Evolutionary conservation across 1,140 invertebrate genomes (phyloP).

Genomic region (Coelopa frigida): DNA sequence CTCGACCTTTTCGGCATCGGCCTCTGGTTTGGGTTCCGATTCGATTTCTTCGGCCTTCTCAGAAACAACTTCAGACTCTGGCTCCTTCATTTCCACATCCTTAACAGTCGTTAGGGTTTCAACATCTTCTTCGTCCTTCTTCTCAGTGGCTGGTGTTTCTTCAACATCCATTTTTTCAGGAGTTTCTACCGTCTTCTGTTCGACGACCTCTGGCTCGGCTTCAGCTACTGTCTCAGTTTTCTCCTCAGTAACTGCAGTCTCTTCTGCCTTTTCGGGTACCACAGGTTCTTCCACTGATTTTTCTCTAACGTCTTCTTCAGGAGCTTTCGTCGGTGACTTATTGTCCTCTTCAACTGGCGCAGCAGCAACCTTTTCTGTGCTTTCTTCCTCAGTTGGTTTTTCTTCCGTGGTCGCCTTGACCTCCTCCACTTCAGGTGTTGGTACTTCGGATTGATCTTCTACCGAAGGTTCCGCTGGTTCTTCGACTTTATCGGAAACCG

Average conservation of each 20-base stretch:
- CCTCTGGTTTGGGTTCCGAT: slow-evolving; percentile 11
- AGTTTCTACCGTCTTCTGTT: slow-evolving; percentile 25
- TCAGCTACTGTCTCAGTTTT: slow-evolving; percentile 14
- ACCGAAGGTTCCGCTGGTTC: slow-evolving; percentile 54
- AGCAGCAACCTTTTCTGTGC: slow-evolving; percentile 21
- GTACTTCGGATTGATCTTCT: slow-evolving; percentile 47
- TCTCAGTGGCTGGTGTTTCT: slow-evolving; percentile 42
- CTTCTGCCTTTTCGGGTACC: slow-evolving; percentile 18
- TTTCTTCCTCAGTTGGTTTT: slow-evolving; percentile 9
- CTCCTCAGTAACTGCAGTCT: slow-evolving; percentile 17
- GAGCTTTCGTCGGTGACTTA: slow-evolving; percentile 12
- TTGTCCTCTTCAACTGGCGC: slow-evolving; percentile 26
- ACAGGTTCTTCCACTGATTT: background rate
- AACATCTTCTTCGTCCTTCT: slow-evolving; percentile 18
- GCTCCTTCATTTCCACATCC: no score
- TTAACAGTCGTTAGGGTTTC: no score
- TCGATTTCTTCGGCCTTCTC: no score
- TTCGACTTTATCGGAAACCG: slow-evolving; percentile 51
- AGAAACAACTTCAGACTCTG: no score
- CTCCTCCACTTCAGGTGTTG: slow-evolving; percentile 7
- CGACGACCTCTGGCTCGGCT: slow-evolving; percentile 21
- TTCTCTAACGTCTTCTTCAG: slow-evolving; percentile 35
- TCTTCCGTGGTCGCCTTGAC: background rate
- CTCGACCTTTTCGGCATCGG: slow-evolving; percentile 18
- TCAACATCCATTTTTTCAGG: slow-evolving; percentile 50